Base-by-base conservation (phyloP, 2,888 invertebrate species). In the Eulithis testata region DNA sequence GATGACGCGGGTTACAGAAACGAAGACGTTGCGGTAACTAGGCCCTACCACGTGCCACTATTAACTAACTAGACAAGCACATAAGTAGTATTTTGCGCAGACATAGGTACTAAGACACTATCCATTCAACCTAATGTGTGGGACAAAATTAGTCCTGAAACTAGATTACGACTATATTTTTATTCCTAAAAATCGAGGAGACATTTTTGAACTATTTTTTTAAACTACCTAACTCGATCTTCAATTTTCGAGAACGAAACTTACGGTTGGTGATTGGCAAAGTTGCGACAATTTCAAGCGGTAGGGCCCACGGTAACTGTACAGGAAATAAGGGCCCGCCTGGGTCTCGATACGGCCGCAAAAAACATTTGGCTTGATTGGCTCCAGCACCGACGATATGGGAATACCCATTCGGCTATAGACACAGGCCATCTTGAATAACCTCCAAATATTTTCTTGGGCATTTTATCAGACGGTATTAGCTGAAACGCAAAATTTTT, bases 361-460 rank as follows among this genome's bases (percentile, higher is more conserved):
- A 81, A 86, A 87, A 87, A 90, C 90, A 90, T 91, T 90, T 83
- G 76, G 78, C 79, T 80, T 90, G 91, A 91, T 91, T 91, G 91
- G 88, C 89, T 89, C 77, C 73, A 65, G 64, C 49, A 63, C 49
- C 63, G 59, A 61, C 65, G 65, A 66, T 55, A 63, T 66, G 67
- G 63, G 60, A 55, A 60, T 63, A 70, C 64, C 66, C 66, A 67
- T 64, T 58, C 60, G 27, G 40, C 60, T 49, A 51, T 55, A 63
- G 66, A 63, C 63, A 63, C 51, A 56, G 47, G 60, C 65, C 55
- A 64, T 63, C 65, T 55, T 57, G 50, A 67, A 59, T 58, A 64
- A 72, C 55, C 57, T 37, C 51, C 21, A 40, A 64, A 69, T 53
- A 63, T 40, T 58, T 58, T 45, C 59, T 37, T 12, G 14, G 62